phyloP scores from a whole-genome alignment of 2,113 vertebrate genomes.

The Pimephales promelas region DNA sequence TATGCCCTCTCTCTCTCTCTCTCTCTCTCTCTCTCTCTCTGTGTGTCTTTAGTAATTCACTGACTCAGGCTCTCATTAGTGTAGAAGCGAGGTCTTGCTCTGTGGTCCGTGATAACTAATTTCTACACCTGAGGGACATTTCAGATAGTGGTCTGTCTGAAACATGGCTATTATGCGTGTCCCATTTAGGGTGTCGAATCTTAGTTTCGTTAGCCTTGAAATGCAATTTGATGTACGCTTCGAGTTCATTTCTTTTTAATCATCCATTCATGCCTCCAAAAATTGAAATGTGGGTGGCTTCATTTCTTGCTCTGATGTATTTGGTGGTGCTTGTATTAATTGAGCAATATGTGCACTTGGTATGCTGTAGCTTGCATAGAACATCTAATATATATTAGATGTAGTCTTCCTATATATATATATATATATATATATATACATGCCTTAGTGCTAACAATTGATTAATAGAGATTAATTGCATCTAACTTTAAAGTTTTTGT shows the following conservation, averaged over 20 bases:
- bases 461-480: too few relatives aligned
- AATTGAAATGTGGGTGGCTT: conserved; percentile 9
- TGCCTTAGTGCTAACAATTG: too few relatives aligned
- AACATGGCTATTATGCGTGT: conserved; percentile 24
- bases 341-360: not conserved
- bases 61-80: conserved; percentile 36
- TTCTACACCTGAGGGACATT: conserved; percentile 45
- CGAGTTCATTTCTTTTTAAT: conserved; percentile 8
- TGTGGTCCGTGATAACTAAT: conserved; percentile 6
- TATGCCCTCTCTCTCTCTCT: not conserved
- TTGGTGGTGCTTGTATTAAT: not conserved
- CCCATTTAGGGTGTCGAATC: conserved; percentile 6
- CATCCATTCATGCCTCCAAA: not conserved
- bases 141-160: conserved; percentile 32
- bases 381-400: too few relatives aligned
- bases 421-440: too few relatives aligned
- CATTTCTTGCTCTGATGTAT: conserved; percentile 12
- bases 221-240: not conserved
- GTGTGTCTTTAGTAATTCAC: conserved; percentile 34
- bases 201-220: conserved; percentile 17
- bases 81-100: conserved; percentile 21
- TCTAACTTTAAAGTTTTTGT: too few relatives aligned
- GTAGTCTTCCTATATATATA: too few relatives aligned
- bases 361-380: not conserved
- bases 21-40: not conserved